Evolutionary conservation across 2,797 vertebrate species (phyloP).

Genomic region (Paratrypauchen microcephalus): DNA sequence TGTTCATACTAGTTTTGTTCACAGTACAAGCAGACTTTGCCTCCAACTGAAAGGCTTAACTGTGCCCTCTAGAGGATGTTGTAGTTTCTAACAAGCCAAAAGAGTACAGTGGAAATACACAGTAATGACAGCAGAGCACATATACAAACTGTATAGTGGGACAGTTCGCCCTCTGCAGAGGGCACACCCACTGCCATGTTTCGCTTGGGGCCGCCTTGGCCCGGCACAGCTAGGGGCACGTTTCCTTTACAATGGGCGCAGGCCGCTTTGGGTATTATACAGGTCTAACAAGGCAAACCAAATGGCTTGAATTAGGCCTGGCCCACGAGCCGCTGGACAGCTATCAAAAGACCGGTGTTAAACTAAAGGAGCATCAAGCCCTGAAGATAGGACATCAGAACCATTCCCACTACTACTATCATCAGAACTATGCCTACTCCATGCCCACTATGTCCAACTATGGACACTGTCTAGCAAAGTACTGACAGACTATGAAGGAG

Average conservation of each 20-base stretch:
- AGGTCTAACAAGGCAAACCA: too few species aligned
- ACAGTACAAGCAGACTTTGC: background rate
- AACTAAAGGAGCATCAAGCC: background rate
- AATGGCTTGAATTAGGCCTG: too few species aligned
- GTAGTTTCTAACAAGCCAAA: background rate
- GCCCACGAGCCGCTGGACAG: too few species aligned
- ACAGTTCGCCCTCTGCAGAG: too few species aligned
- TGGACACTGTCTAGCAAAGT: background rate
- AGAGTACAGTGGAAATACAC: background rate
- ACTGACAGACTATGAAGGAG: slow-evolving; percentile 4
- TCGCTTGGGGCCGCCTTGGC: too few species aligned
- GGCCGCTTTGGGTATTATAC: too few species aligned
- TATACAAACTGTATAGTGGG: background rate
- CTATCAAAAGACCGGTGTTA: too few species aligned
- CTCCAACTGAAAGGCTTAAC: slow-evolving; percentile 7
- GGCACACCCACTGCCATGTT: too few species aligned
- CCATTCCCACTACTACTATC: background rate
- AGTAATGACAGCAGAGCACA: background rate
- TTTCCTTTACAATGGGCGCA: too few species aligned
- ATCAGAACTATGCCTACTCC: slow-evolving; percentile 22
- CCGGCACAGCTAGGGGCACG: too few species aligned
- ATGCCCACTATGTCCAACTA: background rate
- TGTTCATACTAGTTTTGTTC: background rate
- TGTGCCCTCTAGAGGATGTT: slow-evolving; percentile 17
- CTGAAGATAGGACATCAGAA: background rate